phyloP scores from a whole-genome alignment of 1,140 invertebrate genomes.

The Helicoverpa armigera region DNA sequence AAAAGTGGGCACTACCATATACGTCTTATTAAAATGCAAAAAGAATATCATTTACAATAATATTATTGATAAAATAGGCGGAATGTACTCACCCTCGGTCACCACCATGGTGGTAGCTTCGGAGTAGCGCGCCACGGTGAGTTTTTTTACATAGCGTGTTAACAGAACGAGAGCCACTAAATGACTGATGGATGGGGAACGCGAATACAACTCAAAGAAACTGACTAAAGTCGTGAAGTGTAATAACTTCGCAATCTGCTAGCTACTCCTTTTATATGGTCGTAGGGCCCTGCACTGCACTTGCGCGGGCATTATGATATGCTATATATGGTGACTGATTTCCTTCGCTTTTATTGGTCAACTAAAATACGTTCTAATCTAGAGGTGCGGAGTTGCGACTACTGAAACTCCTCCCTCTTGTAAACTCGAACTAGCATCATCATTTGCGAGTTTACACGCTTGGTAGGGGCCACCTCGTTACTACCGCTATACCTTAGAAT shows the following conservation, averaged over 20 bases:
- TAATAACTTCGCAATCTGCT: neutral
- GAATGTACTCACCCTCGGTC: constrained; percentile 63
- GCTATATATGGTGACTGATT: neutral
- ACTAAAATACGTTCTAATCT: neutral
- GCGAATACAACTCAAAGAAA: neutral
- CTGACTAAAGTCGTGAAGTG: neutral
- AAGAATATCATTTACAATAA: neutral
- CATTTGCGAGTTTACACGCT: neutral
- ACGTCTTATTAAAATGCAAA: constrained; percentile 13
- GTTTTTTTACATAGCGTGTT: constrained; percentile 14
- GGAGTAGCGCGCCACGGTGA: constrained; percentile 73
- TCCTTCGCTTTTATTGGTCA: constrained; percentile 18
- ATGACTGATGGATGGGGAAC: neutral
- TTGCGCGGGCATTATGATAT: constrained; percentile 39
- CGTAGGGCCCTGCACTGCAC: neutral
- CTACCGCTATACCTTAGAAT: neutral
- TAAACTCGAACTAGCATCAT: neutral
- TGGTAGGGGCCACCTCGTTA: neutral
- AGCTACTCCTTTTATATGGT: neutral
- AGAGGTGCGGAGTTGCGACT: neutral
- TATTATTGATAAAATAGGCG: constrained; percentile 1
- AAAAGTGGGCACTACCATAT: constrained; percentile 30
- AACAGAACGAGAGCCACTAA: neutral
- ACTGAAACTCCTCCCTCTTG: neutral
- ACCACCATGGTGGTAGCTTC: constrained; percentile 77